Evolutionary conservation across 2,797 vertebrate species (phyloP).

Genomic region (Pogoniulus pusillus): DNA sequence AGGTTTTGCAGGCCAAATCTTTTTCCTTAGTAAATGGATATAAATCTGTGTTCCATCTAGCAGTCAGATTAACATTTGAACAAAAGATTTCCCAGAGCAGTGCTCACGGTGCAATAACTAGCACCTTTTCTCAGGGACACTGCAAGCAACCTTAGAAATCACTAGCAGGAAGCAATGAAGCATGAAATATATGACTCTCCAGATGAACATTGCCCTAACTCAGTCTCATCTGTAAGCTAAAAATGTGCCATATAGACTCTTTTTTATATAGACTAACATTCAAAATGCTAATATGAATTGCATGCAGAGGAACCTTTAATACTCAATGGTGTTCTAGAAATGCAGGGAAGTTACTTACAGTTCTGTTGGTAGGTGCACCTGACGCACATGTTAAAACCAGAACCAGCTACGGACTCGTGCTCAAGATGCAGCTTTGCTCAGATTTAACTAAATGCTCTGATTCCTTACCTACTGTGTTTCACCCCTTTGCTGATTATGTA

Average conservation of each 20-base stretch:
- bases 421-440: background rate
- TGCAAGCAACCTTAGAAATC: background rate
- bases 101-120: background rate
- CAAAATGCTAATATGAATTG: conserved; percentile 11
- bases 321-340: background rate
- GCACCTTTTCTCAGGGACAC: background rate
- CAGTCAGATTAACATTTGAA: background rate
- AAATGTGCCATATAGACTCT: background rate
- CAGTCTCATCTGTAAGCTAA: background rate
- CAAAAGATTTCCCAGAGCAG: background rate
- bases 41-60: background rate
- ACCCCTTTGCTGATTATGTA: background rate
- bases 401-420: background rate
- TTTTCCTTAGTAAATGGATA: background rate
- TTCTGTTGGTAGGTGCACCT: background rate
- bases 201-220: background rate
- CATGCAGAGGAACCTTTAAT: background rate
- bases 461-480: background rate
- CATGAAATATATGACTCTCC: background rate
- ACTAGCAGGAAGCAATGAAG: background rate
- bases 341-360: background rate
- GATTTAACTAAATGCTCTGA: background rate
- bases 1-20: background rate
- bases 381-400: background rate
- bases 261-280: background rate